Evolutionary conservation across 2,113 vertebrate genomes (phyloP).

Genomic region (Hippolais icterina): DNA sequence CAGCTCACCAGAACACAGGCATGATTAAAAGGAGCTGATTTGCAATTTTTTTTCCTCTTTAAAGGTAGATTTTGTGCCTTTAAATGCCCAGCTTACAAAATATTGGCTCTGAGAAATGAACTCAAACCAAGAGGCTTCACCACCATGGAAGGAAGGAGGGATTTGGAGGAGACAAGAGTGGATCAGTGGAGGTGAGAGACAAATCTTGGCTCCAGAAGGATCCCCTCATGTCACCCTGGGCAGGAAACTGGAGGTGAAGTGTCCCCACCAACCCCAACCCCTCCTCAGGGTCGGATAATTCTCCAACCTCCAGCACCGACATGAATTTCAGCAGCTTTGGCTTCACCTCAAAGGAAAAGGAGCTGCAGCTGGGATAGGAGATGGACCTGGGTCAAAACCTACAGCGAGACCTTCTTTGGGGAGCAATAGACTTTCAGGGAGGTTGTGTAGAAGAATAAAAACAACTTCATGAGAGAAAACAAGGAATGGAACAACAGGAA

Average conservation of each 20-base stretch:
- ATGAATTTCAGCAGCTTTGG: not conserved
- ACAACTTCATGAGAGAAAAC: not conserved
- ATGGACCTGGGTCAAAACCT: not conserved
- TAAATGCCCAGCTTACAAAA: not conserved
- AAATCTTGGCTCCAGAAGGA: not conserved
- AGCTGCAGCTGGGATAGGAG: not conserved
- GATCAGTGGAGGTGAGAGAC: not conserved
- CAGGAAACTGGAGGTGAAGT: not conserved
- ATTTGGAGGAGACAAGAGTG: not conserved
- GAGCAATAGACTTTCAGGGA: not conserved
- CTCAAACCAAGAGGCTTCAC: not conserved
- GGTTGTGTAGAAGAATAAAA: not conserved
- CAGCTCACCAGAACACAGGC: not conserved
- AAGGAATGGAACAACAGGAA: not conserved
- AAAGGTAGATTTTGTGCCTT: not conserved
- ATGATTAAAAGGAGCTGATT: not conserved
- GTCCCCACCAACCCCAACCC: not conserved
- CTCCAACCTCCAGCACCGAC: not conserved
- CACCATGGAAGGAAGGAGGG: not conserved
- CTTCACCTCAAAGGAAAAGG: slow-evolving; percentile 19
- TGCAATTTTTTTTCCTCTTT: not conserved
- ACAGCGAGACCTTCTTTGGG: not conserved
- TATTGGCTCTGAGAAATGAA: accelerated
- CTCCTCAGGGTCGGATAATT: not conserved
- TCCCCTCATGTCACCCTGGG: not conserved